A percentile compares a stretch with the other conserved stretches of the same genome.
These are phyloP conservation scores for Leptinotarsa haldemani DNA, from an alignment of 2,888 invertebrate species.

Conservation along the genomic window DNA sequence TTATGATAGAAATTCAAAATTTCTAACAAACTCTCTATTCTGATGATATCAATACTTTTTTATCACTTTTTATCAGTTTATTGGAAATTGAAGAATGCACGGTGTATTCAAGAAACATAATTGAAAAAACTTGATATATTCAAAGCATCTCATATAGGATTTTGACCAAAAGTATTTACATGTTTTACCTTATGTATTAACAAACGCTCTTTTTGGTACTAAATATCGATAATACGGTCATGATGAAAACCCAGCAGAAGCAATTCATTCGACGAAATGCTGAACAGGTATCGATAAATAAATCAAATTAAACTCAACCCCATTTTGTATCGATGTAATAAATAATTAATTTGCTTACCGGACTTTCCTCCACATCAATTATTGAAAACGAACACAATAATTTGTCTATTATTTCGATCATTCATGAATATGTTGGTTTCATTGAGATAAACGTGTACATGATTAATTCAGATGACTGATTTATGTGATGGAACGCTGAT, in stretches of 20 bases:
- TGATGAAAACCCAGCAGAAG: background rate
- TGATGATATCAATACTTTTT: too few species aligned
- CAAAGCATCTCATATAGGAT: too few species aligned
- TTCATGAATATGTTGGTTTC: background rate
- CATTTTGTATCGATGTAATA: background rate
- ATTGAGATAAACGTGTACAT: background rate
- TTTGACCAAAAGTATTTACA: too few species aligned
- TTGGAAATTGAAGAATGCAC: too few species aligned
- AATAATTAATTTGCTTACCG: constrained; percentile 5
- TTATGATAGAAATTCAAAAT: too few species aligned
- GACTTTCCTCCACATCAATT: background rate
- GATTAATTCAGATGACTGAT: background rate
- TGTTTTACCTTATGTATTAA: too few species aligned
- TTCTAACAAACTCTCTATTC: too few species aligned
- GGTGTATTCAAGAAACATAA: too few species aligned
- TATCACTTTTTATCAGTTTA: too few species aligned
- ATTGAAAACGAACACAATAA: background rate
- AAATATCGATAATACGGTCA: too few species aligned
- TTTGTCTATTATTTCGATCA: background rate
- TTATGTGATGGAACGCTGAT: background rate
- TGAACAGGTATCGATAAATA: background rate
- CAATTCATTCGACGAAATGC: background rate
- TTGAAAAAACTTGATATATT: too few species aligned
- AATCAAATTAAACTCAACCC: background rate
- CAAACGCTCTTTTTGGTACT: too few species aligned